Evolutionary conservation across 2,888 invertebrate species (phyloP).

Genomic region (Orthosia gothica): DNA sequence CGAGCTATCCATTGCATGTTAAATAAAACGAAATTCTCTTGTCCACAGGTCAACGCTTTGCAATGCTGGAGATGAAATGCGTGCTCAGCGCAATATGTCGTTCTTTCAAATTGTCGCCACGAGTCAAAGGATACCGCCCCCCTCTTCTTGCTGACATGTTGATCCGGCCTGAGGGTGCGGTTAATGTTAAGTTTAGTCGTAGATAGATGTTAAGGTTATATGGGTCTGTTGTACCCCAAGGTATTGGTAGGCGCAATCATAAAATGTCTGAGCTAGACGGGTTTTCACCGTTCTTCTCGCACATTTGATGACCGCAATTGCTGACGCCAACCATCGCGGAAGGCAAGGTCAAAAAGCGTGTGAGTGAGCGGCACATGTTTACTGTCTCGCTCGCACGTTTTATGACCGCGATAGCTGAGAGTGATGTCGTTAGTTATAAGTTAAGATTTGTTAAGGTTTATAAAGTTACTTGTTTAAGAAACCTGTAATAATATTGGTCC

Average conservation of each 20-base stretch:
- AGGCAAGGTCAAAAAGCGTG: not conserved
- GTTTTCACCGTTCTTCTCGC: too few relatives aligned
- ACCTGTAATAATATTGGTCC: too few relatives aligned
- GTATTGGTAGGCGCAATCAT: too few relatives aligned
- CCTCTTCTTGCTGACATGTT: constrained; percentile 87
- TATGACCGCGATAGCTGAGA: not conserved
- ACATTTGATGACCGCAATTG: too few relatives aligned
- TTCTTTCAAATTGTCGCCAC: constrained; percentile 89
- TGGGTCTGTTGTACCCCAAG: not conserved
- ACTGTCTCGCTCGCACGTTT: not conserved
- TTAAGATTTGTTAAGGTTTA: not conserved
- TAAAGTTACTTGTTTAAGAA: too few relatives aligned
- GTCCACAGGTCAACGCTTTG: constrained; percentile 92
- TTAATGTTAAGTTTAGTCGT: constrained; percentile 78
- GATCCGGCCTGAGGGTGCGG: constrained; percentile 83
- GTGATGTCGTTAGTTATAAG: not conserved
- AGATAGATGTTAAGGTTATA: constrained; percentile 47
- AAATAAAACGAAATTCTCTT: not conserved
- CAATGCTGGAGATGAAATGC: constrained; percentile 93
- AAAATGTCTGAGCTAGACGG: not conserved
- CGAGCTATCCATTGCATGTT: not conserved
- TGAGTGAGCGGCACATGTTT: not conserved
- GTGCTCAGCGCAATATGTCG: constrained; percentile 90
- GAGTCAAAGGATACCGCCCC: too few relatives aligned
- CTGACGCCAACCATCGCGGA: not conserved